Evolutionary conservation across 2,113 vertebrate genomes (phyloP).

Genomic region (Malurus alboscapulatus): DNA sequence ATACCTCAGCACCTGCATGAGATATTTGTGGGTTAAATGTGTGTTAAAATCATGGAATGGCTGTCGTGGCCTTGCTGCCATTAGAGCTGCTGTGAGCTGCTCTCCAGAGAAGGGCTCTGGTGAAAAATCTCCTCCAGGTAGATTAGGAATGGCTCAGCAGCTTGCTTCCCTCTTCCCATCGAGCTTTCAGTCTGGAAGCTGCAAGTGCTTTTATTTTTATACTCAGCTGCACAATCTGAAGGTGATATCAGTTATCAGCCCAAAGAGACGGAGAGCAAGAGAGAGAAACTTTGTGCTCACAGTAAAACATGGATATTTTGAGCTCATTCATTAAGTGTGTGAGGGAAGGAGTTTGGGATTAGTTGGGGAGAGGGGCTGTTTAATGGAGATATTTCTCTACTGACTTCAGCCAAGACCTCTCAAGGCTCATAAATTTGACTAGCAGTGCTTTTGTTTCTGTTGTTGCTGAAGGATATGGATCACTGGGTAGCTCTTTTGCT

Average conservation of each 20-base stretch:
- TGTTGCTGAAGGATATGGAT: background rate
- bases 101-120: conserved; percentile 1
- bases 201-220: background rate
- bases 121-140: background rate
- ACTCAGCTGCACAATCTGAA: background rate
- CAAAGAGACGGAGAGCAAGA: background rate
- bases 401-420: background rate
- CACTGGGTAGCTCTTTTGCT: background rate
- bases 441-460: background rate
- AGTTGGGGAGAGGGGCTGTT: background rate
- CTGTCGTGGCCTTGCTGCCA: background rate
- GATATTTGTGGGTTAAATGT: conserved; percentile 42
- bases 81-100: background rate
- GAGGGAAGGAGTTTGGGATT: background rate
- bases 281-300: background rate
- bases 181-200: background rate
- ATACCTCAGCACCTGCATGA: conserved; percentile 10
- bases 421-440: conserved; percentile 24
- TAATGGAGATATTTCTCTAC: conserved; percentile 12
- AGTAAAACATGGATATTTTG: background rate
- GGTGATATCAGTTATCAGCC: background rate
- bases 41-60: conserved; percentile 45
- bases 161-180: background rate
- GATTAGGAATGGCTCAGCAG: background rate
- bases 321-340: background rate